Conservation (phyloP, 2,888 invertebrate genomes). For the Netelia inedita region DNA sequence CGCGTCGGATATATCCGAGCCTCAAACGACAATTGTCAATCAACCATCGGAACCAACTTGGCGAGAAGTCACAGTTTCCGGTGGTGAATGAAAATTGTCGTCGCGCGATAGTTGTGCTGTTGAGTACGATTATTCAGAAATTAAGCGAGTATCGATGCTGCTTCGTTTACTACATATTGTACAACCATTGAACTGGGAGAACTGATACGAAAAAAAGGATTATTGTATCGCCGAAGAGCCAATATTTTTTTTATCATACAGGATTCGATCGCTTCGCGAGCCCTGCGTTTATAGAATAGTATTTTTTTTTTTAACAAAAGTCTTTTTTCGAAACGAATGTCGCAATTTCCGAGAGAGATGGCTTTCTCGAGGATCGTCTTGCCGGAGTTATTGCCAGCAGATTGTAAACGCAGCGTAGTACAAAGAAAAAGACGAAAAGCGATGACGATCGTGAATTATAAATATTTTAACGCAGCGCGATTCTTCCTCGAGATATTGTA, state of each 20-base stretch:
- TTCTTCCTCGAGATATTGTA: constrained; percentile 56
- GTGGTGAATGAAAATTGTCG: constrained; percentile 84
- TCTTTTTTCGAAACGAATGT: constrained; percentile 7
- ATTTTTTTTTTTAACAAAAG: constrained; percentile 33
- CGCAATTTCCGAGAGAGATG: constrained; percentile 14
- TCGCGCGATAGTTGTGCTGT: constrained; percentile 26
- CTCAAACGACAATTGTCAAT: constrained; percentile 79
- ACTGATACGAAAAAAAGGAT: constrained; percentile 20
- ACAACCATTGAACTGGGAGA: constrained; percentile 53
- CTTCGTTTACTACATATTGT: constrained; percentile 50
- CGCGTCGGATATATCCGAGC: constrained; percentile 83
- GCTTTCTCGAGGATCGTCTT: constrained; percentile 42
- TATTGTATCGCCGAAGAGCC: neutral
- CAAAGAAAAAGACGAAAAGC: constrained; percentile 37
- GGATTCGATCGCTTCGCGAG: constrained; percentile 56
- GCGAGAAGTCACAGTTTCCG: constrained; percentile 86
- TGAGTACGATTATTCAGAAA: constrained; percentile 39
- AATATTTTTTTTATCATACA: constrained; percentile 27
- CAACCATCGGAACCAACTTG: constrained; percentile 84
- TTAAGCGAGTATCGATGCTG: constrained; percentile 41
- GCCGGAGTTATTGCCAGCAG: constrained; percentile 46
- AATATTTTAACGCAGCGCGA: constrained; percentile 53
- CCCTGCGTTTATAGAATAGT: constrained; percentile 39
- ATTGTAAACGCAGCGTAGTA: constrained; percentile 49
- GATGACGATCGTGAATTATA: constrained; percentile 48